Conservation (phyloP, 2,113 vertebrate genomes). For the Irena cyanogastra region DNA sequence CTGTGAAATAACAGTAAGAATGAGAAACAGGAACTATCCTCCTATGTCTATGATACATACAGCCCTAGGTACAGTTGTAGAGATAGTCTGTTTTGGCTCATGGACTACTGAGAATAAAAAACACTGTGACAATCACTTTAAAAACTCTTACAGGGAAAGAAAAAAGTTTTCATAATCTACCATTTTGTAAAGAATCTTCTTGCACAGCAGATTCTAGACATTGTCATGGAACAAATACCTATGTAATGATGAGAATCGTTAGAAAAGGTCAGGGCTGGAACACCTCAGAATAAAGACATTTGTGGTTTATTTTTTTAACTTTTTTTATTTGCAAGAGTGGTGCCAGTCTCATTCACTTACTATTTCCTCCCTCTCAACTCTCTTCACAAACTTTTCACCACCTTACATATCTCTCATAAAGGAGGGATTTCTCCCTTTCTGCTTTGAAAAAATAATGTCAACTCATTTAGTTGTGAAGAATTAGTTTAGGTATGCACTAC, state of each 20-base stretch:
- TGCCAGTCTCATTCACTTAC: not conserved
- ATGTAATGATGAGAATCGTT: not conserved
- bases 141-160: not conserved
- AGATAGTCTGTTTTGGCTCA: not conserved
- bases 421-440: not conserved
- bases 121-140: not conserved
- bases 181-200: not conserved
- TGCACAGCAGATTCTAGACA: not conserved
- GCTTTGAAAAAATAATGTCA: not conserved
- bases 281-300: not conserved
- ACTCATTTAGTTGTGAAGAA: not conserved
- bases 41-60: not conserved
- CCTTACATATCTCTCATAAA: not conserved
- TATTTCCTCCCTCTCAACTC: not conserved
- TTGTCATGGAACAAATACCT: not conserved
- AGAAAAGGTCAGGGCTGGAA: not conserved
- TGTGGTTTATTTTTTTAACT: not conserved
- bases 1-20: not conserved
- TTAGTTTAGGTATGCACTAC: not conserved
- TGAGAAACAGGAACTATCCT: not conserved
- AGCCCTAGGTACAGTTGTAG: not conserved
- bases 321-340: not conserved
- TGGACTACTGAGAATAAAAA: not conserved
- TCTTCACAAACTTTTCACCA: not conserved
- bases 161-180: not conserved